These are phyloP conservation scores for Octopus sinensis DNA, from an alignment of 1,140 invertebrate species.

Conservation along the genomic window DNA sequence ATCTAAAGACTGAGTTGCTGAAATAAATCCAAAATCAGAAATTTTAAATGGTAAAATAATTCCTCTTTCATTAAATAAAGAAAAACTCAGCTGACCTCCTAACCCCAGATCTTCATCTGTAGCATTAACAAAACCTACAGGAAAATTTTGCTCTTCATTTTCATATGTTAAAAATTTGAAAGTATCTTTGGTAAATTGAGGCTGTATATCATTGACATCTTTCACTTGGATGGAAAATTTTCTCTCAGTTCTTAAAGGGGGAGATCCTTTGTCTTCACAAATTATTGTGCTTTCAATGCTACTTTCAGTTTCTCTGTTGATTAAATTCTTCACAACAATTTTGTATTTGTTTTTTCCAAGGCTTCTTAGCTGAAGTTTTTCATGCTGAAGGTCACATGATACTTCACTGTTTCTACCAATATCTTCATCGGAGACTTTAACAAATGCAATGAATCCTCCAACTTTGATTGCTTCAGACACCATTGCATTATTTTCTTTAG, in stretches of 20 bases:
- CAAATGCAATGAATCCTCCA: conserved; percentile 76
- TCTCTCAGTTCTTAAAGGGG: conserved; percentile 60
- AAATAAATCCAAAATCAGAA: background rate
- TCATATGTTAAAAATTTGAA: conserved; percentile 64
- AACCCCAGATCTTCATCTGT: conserved; percentile 76
- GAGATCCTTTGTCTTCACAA: conserved; percentile 66
- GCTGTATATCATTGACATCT: conserved; percentile 92
- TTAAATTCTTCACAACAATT: conserved; percentile 66
- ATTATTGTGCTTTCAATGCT: conserved; percentile 67
- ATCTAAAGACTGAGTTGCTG: background rate
- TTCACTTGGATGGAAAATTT: conserved; percentile 71
- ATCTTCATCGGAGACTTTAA: conserved; percentile 60
- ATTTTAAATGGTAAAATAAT: background rate
- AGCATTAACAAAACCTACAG: conserved; percentile 68
- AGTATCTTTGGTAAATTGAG: conserved; percentile 70
- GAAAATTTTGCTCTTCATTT: conserved; percentile 69
- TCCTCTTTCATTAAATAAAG: conserved; percentile 21
- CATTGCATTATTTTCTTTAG: conserved; percentile 89
- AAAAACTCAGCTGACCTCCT: conserved; percentile 64
- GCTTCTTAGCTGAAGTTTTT: conserved; percentile 63
- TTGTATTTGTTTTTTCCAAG: conserved; percentile 81
- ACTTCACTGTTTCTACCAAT: conserved; percentile 57
- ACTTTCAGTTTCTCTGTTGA: conserved; percentile 60
- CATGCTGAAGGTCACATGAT: conserved; percentile 65
- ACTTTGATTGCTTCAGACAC: conserved; percentile 81